These are phyloP conservation scores for Drosophila fulvimacula DNA, from an alignment of 2,888 invertebrate species.

Conservation along the genomic window DNA sequence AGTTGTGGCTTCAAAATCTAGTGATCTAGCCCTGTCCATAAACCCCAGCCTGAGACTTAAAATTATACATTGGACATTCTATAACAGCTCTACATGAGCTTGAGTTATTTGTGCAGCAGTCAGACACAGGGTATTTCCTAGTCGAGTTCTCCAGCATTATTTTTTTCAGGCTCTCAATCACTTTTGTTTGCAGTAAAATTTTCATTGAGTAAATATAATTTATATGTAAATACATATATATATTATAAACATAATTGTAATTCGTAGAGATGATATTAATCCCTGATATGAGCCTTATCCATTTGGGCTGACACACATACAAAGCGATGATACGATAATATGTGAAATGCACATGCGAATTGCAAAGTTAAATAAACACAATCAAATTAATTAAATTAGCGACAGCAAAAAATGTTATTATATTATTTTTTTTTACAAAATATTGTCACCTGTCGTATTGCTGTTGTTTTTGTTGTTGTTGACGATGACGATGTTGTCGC, in stretches of 20 bases:
- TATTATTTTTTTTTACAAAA: slow-evolving; percentile 29
- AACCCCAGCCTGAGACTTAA: too few species aligned
- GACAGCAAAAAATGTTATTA: slow-evolving; percentile 11
- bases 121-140: background rate
- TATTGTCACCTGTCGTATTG: slow-evolving; percentile 54
- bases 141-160: background rate
- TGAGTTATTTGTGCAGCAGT: too few species aligned
- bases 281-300: slow-evolving; percentile 6
- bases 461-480: slow-evolving; percentile 5
- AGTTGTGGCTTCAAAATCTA: too few species aligned
- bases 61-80: too few species aligned
- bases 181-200: background rate
- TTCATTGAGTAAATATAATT: background rate
- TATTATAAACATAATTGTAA: background rate
- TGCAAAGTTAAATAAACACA: slow-evolving; percentile 55
- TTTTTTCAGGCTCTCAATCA: background rate
- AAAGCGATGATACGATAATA: slow-evolving; percentile 57
- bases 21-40: too few species aligned
- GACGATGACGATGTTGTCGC: slow-evolving; percentile 10
- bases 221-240: background rate
- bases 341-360: slow-evolving; percentile 56
- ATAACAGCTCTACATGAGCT: too few species aligned
- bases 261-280: background rate
- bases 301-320: slow-evolving; percentile 39
- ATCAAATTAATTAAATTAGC: slow-evolving; percentile 69